Base-by-base conservation (phyloP, 2,113 vertebrate genomes). In the Steatornis caripensis region DNA sequence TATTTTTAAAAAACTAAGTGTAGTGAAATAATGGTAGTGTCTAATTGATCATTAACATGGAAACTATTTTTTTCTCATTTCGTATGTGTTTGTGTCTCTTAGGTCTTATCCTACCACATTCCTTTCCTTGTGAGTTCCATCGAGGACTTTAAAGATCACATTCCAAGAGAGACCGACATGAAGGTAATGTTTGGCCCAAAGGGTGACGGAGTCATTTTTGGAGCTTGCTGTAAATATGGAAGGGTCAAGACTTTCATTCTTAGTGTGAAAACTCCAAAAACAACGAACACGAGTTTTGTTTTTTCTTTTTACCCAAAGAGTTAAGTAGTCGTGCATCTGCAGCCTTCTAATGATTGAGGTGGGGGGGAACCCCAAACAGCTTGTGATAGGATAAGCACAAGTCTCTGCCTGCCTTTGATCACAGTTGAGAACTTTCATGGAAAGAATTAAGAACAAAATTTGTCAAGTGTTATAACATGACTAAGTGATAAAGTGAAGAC, bases 131-230 rank as follows among this genome's bases (percentile, higher is more conserved):
- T 99, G 96, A 99, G 99, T 97, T 99, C 99, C 39, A 99, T 99
- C 54, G 99, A 99, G 96, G 99, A 99, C 93, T 99, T 99, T 90
- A 99, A 99, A 96, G 99, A 99, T 97, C 99, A 99, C 98, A 99
- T 99, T 98, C 99, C 99, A 95, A 98, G 99, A 92, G 99, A 99
- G 97, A 99, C 99, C 2, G 99, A 99, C 98, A 99, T 99, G 99
- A 99, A 99, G 99, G 99, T 99, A 98, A 95, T 45, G 60, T 61
- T 83, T 77, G 88, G 34, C 76, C 58, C 5, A 43, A 37, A 36
- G 48, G 11, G 12, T 60, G 66, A 15, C 13, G 9, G 60, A 55
- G 21, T 69, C 0, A 1, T 72, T 93, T 71, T 46, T 76, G 34
- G 71, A 93, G 36, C 30, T 82, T 53, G 64, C 22, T 72, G n/a